Evolutionary conservation across 1,140 invertebrate genomes (phyloP).

Genomic region (Platorchestia sp.): DNA sequence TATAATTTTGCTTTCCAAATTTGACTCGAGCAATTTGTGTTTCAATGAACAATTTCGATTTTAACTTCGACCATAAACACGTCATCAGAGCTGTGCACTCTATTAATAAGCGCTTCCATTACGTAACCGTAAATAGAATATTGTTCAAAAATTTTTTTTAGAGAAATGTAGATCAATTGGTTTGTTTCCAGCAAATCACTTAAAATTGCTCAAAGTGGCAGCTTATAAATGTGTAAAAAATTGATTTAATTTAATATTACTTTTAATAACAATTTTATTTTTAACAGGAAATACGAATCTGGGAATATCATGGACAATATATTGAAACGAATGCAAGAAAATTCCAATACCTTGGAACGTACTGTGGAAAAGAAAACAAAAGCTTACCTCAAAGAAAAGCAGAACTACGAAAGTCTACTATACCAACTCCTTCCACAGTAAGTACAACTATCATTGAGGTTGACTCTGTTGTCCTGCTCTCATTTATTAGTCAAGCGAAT

Average conservation of each 20-base stretch:
- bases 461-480: neutral
- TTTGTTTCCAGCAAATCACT: neutral
- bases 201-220: neutral
- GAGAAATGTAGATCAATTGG: neutral
- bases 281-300: constrained; percentile 83
- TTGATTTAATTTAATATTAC: too few species aligned
- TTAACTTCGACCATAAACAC: too few species aligned
- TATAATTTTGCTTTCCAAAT: too few species aligned
- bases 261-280: neutral
- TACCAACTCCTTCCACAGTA: constrained; percentile 95
- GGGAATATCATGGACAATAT: constrained; percentile 95
- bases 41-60: too few species aligned
- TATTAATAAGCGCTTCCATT: too few species aligned
- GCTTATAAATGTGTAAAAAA: too few species aligned
- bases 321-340: constrained; percentile 97
- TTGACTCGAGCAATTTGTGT: too few species aligned
- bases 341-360: constrained; percentile 96
- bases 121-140: too few species aligned
- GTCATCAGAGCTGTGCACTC: too few species aligned
- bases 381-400: constrained; percentile 96
- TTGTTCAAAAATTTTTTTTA: too few species aligned
- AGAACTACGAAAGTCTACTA: constrained; percentile 95
- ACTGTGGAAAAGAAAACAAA: constrained; percentile 95
- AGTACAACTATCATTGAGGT: constrained; percentile 67
- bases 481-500: neutral